These are phyloP conservation scores for Heteromyza rotundicornis DNA, from an alignment of 2,888 invertebrate genomes.

Conservation along the genomic window DNA sequence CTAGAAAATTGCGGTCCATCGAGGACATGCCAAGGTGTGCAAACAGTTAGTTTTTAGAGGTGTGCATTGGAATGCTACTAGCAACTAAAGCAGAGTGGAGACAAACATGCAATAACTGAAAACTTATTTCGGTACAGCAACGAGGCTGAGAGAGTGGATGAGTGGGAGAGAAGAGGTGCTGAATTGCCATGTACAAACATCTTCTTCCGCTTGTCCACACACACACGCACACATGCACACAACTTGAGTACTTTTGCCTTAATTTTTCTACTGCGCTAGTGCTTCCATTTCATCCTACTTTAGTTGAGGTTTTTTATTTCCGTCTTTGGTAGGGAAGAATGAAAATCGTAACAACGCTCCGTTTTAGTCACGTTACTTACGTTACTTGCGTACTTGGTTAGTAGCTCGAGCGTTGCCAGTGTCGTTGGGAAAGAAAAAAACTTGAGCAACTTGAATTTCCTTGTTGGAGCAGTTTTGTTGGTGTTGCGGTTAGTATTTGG, in stretches of 20 bases:
- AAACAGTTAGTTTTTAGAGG: slow-evolving; percentile 25
- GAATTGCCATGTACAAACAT: background rate
- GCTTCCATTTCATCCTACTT: too few species aligned
- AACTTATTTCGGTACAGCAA: too few species aligned
- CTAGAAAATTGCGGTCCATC: background rate
- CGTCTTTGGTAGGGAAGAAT: background rate
- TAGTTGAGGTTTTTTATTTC: too few species aligned
- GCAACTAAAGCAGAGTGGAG: background rate
- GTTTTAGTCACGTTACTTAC: background rate
- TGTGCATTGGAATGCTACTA: slow-evolving; percentile 4
- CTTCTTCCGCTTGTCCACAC: slow-evolving; percentile 5
- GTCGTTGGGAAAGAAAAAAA: background rate
- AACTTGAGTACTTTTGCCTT: background rate
- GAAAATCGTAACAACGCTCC: background rate
- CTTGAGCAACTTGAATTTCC: background rate
- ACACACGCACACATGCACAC: slow-evolving; percentile 1
- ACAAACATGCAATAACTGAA: background rate
- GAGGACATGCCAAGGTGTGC: slow-evolving; percentile 24
- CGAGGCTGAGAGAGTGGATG: too few species aligned
- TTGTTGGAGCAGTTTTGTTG: slow-evolving; percentile 16
- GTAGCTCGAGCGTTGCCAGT: background rate
- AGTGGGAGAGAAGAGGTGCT: too few species aligned
- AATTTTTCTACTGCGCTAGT: background rate
- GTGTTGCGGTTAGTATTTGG: slow-evolving; percentile 31
- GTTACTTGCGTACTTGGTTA: background rate